A percentile compares a stretch with the other conserved stretches of the same genome.
Conservation (phyloP, 2,797 vertebrate species). For the Hippocampus kuda region DNA sequence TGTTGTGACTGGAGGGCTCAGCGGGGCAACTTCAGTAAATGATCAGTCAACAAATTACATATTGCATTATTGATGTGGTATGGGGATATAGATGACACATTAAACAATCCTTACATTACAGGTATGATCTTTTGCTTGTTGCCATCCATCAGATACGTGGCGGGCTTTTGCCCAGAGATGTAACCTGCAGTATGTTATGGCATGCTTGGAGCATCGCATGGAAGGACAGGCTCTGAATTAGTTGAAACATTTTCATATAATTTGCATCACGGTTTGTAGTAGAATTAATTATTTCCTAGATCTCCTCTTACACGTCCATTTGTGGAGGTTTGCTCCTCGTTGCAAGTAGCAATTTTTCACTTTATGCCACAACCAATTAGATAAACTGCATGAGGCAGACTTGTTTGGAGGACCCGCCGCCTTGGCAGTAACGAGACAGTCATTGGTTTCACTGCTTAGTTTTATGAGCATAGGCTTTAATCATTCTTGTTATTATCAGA, state of each 20-base stretch:
- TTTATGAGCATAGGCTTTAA: neutral
- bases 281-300: neutral
- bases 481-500: neutral
- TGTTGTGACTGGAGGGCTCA: constrained; percentile 26
- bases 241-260: neutral
- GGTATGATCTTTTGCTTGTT: neutral
- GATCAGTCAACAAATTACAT: constrained; percentile 21
- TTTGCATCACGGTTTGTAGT: neutral
- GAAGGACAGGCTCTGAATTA: neutral
- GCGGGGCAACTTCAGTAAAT: constrained; percentile 22
- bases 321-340: neutral
- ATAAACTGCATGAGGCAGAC: constrained; percentile 66
- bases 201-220: neutral
- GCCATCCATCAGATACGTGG: neutral
- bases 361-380: constrained; percentile 57
- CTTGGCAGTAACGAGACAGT: constrained; percentile 54
- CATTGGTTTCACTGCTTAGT: constrained; percentile 49
- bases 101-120: neutral
- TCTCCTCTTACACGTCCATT: neutral
- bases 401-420: constrained; percentile 58
- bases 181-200: neutral
- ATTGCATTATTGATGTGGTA: constrained; percentile 9
- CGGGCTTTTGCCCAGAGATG: neutral
- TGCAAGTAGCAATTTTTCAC: constrained; percentile 81
- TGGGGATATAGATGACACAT: neutral